phyloP scores from a whole-genome alignment of 2,888 invertebrate species.

The Charanyca ferruginea region DNA sequence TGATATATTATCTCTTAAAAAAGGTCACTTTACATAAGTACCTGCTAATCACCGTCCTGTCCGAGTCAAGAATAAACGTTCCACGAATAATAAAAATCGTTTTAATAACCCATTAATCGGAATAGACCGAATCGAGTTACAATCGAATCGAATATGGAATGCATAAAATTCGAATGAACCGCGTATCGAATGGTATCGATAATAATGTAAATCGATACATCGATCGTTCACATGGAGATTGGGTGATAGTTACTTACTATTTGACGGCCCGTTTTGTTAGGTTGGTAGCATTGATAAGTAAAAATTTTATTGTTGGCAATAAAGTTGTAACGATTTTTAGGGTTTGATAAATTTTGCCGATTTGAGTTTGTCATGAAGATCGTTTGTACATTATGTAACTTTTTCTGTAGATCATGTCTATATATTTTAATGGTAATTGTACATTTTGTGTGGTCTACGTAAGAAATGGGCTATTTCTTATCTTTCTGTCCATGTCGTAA shows the following conservation, averaged over 20 bases:
- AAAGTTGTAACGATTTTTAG: conserved; percentile 32
- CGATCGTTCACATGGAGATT: conserved; percentile 53
- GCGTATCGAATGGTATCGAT: conserved; percentile 65
- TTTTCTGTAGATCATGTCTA: conserved; percentile 3
- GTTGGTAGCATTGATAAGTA: conserved; percentile 57
- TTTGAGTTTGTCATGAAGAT: conserved; percentile 29
- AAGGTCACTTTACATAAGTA: conserved; percentile 24
- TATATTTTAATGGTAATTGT: neutral
- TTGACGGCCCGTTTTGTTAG: conserved; percentile 47
- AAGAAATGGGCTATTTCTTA: conserved; percentile 1
- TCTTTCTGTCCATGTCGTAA: neutral
- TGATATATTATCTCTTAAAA: conserved; percentile 2
- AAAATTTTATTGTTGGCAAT: conserved; percentile 42
- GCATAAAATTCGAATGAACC: conserved; percentile 62
- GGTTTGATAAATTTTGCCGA: conserved; percentile 12
- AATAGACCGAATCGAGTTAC: conserved; percentile 62
- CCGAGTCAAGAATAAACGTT: conserved; percentile 49
- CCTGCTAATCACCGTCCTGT: conserved; percentile 29
- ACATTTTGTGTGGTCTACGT: conserved; percentile 6
- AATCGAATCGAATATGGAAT: conserved; percentile 67
- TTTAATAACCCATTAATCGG: conserved; percentile 66
- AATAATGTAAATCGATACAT: conserved; percentile 61
- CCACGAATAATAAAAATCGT: conserved; percentile 58
- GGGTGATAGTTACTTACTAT: conserved; percentile 43
- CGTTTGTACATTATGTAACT: conserved; percentile 32